Evolutionary conservation across 2,113 vertebrate species (phyloP), one percentile per base, ranked within the genome.

Genomic region (Benitochromis conjunctus): DNA sequence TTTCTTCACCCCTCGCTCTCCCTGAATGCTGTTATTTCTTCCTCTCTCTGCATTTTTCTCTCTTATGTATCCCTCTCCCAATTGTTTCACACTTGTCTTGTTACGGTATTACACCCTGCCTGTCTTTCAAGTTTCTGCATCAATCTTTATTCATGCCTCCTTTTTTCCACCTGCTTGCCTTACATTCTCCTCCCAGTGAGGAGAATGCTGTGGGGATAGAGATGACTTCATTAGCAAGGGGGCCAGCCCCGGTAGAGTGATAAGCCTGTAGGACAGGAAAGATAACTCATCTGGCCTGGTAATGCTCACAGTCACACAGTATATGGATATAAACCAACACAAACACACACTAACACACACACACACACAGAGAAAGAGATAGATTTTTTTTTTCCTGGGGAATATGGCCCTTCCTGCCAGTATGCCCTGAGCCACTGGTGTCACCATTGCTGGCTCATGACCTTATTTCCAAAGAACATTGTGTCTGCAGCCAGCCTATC

Each of bases 221-320:
- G 91, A 96, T 92, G 94, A 94, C 94, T 96, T 94, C 91, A 96
- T 96, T 95, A 95, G 88, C 89, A 82, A 74, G 86, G 88, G 85
- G 81, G 86, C 86, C 84, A 85, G 91, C 78, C 36, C 24, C 80
- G 84, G 78, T 53, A 84, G 85, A 86, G 74, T 88, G 94, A 95
- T 94, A 93, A 92, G 92, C 88, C 81, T 86, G 86, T 88, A 93
- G 91, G 69, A 91, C 87, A 79, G 81, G 14, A 24, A 11, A 87
- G 90, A 94, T 90, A 91, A 92, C 85, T 86, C 87, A 92, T 90
- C 83, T 86, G 69, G 80, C 76, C 93, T 86, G 85, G 92, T 89
- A 90, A 92, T 89, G 88, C 88, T 88, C 83, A 51, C 41, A 85
- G 76, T 62, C n/a, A 82, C 74, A 81, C 55, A 83, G 84, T 84